Base-by-base conservation (phyloP, 2,113 vertebrate species). In the Rousettus leschenaultii region DNA sequence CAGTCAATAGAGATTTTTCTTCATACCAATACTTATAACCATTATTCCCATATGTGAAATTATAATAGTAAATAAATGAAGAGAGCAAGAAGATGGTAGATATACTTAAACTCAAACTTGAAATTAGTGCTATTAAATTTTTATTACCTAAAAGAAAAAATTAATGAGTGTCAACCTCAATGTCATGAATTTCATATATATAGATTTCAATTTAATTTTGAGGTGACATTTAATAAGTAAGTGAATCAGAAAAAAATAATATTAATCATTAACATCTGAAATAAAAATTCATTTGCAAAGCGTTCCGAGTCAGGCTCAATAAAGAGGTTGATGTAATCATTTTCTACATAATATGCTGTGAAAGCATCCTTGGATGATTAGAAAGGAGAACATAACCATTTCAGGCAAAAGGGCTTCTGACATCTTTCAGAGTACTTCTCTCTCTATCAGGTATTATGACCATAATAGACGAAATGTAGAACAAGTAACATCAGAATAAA, bases 61-160 rank as follows among this genome's bases (percentile, higher is more conserved):
- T 55, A 9, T 85, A 45, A 74, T 45, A 55, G 8, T 61, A 92
- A 91, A 90, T 53, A 80, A 26, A n/a, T 88, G 10, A 30, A 89
- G 80, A 73, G 51, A 83, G 43, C 33, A 65, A 45, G 66, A 85
- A 88, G 13, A 45, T n/a, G 8, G 45, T 57, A 11, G 9, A 40
- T 66, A 63, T 73, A 85, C 28, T 82, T 61, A 43, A 40, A 84
- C 2, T n/a, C 65, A 80, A 93, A 92, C 30, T 61, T 95, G 55
- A 96, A 96, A 95, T 85, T 87, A 74, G 11, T 85, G 21, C 16
- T 94, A 87, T 73, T 84, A 95, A 59, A 66, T 38, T 86, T 94
- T 92, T 71, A 61, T 77, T 85, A 38, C 40, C 30, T 86, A 91
- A 95, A 48, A 61, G 3, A 70, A 93, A 87, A 63, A 66, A 15